Base-by-base conservation (phyloP, 2,113 vertebrate genomes). In the Trichomycterus rosablanca region DNA sequence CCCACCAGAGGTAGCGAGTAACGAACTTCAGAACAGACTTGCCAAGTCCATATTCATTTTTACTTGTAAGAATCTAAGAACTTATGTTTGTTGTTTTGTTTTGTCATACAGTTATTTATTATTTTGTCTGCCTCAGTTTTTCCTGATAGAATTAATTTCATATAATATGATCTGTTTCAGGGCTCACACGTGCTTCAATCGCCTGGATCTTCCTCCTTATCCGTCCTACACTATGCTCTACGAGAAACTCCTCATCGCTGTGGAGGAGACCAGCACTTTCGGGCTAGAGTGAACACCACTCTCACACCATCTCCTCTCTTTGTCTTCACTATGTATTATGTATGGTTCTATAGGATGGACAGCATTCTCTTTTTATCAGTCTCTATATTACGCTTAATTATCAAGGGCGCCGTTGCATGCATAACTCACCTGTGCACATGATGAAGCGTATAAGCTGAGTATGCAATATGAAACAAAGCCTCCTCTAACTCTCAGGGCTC, bases 261-360 rank as follows among this genome's bases (percentile, higher is more conserved):
- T 94, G 59, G 92, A 94, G 85, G 92, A 94, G 80, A 94, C 92
- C 64, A 93, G 90, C 81, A 93, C 90, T 34, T 94, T 94, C 76
- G 92, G 91, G 84, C 90, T 94, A 51, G 90, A 93, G 80, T 93
- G 80, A 93, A 68, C 68, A 76, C 44, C 28, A n/a, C 22, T n/a
- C 20, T n/a, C 3, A 5, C 3, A 7, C 14, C 15, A 4, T 8
- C 46, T 32, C 37, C 14, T n/a, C 37, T n/a, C 37, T n/a, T 4
- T 3, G 37, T 8, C n/a, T n/a, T n/a, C n/a, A n/a, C n/a, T n/a
- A n/a, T n/a, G n/a, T n/a, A n/a, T n/a, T n/a, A n/a, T n/a, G n/a
- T n/a, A n/a, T n/a, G n/a, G n/a, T n/a, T n/a, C n/a, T 5, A 40
- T 40, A 3, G 15, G 8, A 14, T 30, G 26, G 26, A 30, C 15